A percentile compares a stretch with the other conserved stretches of the same genome.
Conservation (phyloP, 1,140 invertebrate species). For the Bilobella aurantiaca region DNA sequence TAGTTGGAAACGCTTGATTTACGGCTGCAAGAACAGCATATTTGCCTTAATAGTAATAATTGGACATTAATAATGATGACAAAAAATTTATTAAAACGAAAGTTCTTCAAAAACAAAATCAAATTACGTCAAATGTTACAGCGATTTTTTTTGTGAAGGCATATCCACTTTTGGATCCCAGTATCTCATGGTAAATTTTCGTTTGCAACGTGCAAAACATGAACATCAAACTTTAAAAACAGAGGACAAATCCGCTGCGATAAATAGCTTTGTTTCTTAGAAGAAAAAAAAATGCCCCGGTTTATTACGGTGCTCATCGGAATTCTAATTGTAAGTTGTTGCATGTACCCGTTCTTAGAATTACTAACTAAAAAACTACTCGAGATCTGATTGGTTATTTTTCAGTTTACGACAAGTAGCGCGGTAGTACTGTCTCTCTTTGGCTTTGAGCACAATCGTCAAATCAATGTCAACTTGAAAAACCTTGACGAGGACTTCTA, state of each 20-base stretch:
- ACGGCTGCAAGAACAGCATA: conserved; percentile 55
- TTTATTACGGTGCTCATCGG: background rate
- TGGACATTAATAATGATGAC: too few relatives aligned
- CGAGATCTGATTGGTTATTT: background rate
- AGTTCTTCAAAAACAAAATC: too few relatives aligned
- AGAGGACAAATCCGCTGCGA: too few relatives aligned
- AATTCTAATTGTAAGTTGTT: background rate
- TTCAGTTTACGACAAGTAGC: background rate
- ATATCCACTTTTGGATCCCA: too few relatives aligned
- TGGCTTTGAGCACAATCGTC: background rate
- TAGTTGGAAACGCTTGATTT: conserved; percentile 59
- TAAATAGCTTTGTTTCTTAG: too few relatives aligned
- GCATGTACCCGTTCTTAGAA: background rate
- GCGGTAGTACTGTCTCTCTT: background rate
- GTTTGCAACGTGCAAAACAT: too few relatives aligned
- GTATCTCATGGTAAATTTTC: too few relatives aligned
- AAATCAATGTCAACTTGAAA: background rate
- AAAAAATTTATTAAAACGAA: too few relatives aligned
- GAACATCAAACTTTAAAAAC: too few relatives aligned
- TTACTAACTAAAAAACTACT: background rate
- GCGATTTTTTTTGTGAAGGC: too few relatives aligned
- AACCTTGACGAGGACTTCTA: background rate
- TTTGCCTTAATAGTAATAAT: too few relatives aligned
- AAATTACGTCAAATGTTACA: too few relatives aligned
- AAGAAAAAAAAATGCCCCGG: background rate